Evolutionary conservation across 2,113 vertebrate species (phyloP), one percentile per base, ranked within the genome.

Genomic region (Centropus unirufus): DNA sequence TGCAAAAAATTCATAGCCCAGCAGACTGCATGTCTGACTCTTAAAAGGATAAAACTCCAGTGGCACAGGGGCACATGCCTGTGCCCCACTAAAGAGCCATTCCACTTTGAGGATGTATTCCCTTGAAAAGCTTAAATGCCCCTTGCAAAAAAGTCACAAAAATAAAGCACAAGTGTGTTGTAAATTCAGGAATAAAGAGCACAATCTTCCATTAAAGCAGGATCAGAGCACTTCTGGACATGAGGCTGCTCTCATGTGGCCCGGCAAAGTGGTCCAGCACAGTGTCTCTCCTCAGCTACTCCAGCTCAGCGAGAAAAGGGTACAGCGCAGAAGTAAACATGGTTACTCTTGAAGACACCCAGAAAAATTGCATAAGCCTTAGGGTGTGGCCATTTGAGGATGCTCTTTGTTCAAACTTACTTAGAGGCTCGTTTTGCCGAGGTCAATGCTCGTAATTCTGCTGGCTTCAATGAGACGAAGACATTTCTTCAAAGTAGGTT

Each of bases 11-110:
- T 11, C 46, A 15, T 12, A 30, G 61, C 6, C 16, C 47, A 40
- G n/a, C 11, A 29, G 1, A 1, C 32, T 2, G 5, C 29, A 12
- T 2, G 0, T 22, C 63, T 34, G 11, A 30, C 24, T 59, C 61
- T 27, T 29, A 39, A 39, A 51, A 27, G 26, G 63, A 30, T 49
- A 32, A 81, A 81, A 44, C 51, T 19, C 17, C 1, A 1, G 23
- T 66, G 75, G 32, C 0, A 2, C 26, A 55, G 29, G 59, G 30
- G 6, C 54, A 44, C 2, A 0, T 23, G 40, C 16, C 27, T 46
- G 32, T 39, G 75, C 29, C 20, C 12, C 0, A 1, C 51, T 66
- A 49, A 49, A 24, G 64, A 49, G 73, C 16, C 8, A 0, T 64
- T 61, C 39, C 24, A 9, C 57, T 66, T 70, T n/a, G 68, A 84